A percentile compares a stretch with the other conserved stretches of the same genome.
Conservation (phyloP, 2,888 invertebrate genomes). For the Hermaeophaga mercurialis region DNA sequence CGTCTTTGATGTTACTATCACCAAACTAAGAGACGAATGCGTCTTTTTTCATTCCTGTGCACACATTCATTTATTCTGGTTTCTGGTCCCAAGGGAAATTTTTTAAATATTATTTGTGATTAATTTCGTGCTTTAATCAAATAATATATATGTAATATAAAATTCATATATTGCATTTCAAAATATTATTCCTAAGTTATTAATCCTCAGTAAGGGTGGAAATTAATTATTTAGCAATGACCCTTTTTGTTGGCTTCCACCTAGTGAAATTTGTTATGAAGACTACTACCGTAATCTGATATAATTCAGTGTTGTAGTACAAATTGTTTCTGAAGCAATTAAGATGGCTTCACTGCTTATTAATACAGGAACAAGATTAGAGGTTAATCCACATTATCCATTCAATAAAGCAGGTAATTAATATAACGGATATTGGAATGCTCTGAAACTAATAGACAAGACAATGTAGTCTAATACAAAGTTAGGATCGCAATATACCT, state of each 20-base stretch:
- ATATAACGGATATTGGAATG: background rate
- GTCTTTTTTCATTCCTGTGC: conserved; percentile 26
- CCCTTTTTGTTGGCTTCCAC: no score
- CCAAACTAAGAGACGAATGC: conserved; percentile 51
- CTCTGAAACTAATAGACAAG: no score
- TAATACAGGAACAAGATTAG: conserved; percentile 5
- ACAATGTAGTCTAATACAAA: no score
- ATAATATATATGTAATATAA: no score
- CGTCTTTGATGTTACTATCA: conserved; percentile 57
- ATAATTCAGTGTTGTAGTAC: conserved; percentile 4
- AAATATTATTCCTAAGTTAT: no score
- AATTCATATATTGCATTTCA: no score
- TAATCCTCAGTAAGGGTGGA: no score
- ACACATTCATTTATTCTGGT: conserved; percentile 25
- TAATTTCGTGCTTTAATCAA: background rate
- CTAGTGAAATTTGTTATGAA: no score
- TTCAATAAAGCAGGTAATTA: conserved; percentile 2
- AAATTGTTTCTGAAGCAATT: conserved; percentile 13
- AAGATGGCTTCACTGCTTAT: conserved; percentile 7
- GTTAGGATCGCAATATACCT: no score
- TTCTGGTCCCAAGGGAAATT: conserved; percentile 31
- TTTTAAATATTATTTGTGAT: background rate
- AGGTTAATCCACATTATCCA: conserved; percentile 3
- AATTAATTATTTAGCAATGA: no score
- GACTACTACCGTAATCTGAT: background rate